phyloP scores from a whole-genome alignment of 2,888 invertebrate genomes.

The Stomorhina lunata region DNA sequence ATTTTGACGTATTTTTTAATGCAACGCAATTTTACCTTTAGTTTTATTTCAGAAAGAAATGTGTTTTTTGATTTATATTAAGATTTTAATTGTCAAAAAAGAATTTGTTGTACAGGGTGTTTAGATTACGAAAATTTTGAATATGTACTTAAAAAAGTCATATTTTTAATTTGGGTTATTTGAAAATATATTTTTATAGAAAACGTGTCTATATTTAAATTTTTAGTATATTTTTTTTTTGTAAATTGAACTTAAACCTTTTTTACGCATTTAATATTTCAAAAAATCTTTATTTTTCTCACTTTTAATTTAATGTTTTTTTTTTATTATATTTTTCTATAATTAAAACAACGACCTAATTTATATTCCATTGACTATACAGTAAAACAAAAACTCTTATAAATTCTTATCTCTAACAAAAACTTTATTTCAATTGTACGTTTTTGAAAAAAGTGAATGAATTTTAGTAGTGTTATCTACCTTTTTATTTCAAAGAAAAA shows the following conservation, averaged over 20 bases:
- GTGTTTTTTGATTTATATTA: too few species aligned
- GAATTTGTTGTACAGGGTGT: too few species aligned
- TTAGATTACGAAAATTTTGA: too few species aligned
- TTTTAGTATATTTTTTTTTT: not conserved
- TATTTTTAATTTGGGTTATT: constrained; percentile 38
- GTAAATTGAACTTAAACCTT: not conserved
- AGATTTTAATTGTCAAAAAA: too few species aligned
- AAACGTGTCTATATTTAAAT: not conserved
- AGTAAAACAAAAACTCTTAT: not conserved
- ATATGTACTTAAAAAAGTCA: too few species aligned
- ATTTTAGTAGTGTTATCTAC: constrained; percentile 57
- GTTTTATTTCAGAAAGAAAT: constrained; percentile 7
- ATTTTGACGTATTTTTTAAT: constrained; percentile 20
- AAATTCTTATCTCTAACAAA: constrained; percentile 39
- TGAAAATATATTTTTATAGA: constrained; percentile 17
- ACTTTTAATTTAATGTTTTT: too few species aligned
- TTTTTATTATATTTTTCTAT: not conserved
- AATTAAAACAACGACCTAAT: constrained; percentile 48
- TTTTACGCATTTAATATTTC: not conserved
- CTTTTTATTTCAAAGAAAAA: constrained; percentile 30
- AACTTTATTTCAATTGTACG: constrained; percentile 42
- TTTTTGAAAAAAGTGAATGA: constrained; percentile 56
- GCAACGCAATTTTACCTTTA: constrained; percentile 37
- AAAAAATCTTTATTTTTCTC: constrained; percentile 15
- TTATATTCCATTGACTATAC: constrained; percentile 34